A percentile compares a stretch with the other conserved stretches of the same genome.
Evolutionary conservation across 2,113 vertebrate species (phyloP).

Genomic region (Pyxicephalus adspersus): DNA sequence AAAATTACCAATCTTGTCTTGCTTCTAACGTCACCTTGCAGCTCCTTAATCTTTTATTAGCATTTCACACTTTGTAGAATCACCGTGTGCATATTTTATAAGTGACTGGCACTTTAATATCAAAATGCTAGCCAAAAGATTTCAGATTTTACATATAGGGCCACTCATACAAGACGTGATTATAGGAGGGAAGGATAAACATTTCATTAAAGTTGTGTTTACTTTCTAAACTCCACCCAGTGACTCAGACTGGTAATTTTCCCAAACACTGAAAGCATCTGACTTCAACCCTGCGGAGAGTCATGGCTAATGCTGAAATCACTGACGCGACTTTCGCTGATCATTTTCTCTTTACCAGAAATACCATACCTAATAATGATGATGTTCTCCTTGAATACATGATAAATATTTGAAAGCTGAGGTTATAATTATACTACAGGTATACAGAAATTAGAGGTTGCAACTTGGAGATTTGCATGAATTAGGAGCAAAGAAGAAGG

Average conservation of each 20-base stretch:
- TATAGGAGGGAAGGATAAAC: neutral
- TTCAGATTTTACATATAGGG: neutral
- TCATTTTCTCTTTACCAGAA: neutral
- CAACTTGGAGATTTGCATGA: neutral
- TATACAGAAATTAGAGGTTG: neutral
- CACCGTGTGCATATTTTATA: constrained; percentile 4
- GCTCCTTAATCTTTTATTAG: constrained; percentile 33
- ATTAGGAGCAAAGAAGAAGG: neutral
- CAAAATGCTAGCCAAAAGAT: neutral
- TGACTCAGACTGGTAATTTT: neutral
- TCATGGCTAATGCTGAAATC: neutral
- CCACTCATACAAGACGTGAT: neutral
- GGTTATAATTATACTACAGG: constrained; percentile 7
- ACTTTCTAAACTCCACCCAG: constrained; percentile 18
- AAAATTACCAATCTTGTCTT: neutral
- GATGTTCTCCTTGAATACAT: neutral
- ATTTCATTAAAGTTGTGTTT: neutral
- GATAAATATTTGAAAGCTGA: constrained; percentile 16
- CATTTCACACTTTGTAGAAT: neutral
- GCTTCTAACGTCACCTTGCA: neutral
- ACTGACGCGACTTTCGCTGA: too few species aligned
- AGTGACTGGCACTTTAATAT: neutral
- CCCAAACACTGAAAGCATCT: neutral
- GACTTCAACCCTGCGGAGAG: neutral
- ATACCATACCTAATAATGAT: constrained; percentile 11